Conservation (phyloP, 2,888 invertebrate genomes). For the Diarsia dahlii region DNA sequence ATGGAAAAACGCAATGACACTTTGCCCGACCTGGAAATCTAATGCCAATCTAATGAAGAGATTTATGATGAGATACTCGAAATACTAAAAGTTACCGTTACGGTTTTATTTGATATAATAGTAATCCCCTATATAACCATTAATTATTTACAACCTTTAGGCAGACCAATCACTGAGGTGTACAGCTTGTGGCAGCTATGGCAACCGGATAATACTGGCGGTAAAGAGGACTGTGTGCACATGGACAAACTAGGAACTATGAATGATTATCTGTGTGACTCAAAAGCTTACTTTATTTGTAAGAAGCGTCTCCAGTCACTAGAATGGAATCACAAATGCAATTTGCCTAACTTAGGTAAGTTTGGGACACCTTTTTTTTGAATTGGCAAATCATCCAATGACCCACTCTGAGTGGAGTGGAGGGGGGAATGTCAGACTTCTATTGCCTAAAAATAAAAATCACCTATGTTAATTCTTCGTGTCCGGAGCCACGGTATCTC, state of each 20-base stretch:
- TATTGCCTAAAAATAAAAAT: too few species aligned
- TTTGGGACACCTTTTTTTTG: too few species aligned
- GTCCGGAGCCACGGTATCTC: too few species aligned
- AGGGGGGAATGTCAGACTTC: too few species aligned
- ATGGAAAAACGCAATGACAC: too few species aligned
- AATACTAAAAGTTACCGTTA: background rate
- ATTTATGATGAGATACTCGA: background rate
- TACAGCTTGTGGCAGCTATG: conserved; percentile 17
- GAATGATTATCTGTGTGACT: conserved; percentile 75
- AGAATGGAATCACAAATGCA: conserved; percentile 79
- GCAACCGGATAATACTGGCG: conserved; percentile 33
- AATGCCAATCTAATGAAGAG: background rate
- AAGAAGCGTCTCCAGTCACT: conserved; percentile 76
- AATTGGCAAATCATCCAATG: too few species aligned
- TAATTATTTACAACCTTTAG: background rate
- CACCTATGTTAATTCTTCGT: too few species aligned
- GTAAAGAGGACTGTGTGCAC: conserved; percentile 76
- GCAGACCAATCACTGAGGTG: conserved; percentile 22
- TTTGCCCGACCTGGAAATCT: too few species aligned
- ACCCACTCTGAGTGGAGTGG: too few species aligned
- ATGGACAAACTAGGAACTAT: conserved; percentile 65
- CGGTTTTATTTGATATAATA: background rate
- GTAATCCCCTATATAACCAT: background rate
- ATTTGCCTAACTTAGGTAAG: conserved; percentile 77
- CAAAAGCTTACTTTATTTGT: conserved; percentile 78